Percentiles rank a stretch among this genome's conserved stretches.
phyloP scores from a whole-genome alignment of 2,797 vertebrate genomes.

The Anisognathus igniventris region DNA sequence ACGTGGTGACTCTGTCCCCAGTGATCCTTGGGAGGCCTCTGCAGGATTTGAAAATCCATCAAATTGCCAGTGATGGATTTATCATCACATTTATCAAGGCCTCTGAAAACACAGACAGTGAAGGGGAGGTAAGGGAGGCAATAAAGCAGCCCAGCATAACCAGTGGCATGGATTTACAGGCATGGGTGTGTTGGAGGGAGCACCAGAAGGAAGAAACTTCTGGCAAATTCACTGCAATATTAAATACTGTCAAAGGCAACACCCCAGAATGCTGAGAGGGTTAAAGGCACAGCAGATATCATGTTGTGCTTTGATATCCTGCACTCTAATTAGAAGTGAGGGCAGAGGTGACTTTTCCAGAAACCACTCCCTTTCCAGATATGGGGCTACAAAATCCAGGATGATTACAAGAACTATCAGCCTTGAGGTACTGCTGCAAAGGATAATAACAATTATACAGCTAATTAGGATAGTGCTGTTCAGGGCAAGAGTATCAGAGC shows the following conservation, averaged over 20 bases:
- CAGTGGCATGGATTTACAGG: not conserved
- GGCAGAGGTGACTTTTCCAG: not conserved
- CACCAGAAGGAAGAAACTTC: not conserved
- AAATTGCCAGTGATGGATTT: not conserved
- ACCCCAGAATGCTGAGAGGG: not conserved
- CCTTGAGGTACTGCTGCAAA: not conserved
- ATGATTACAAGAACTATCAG: not conserved
- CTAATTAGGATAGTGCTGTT: not conserved
- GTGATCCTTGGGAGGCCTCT: not conserved
- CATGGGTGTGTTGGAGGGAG: not conserved
- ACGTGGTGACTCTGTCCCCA: not conserved
- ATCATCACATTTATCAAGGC: not conserved
- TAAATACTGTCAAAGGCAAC: not conserved
- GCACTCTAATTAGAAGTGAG: not conserved
- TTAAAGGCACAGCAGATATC: not conserved
- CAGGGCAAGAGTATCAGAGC: not conserved
- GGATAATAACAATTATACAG: not conserved
- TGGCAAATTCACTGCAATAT: not conserved
- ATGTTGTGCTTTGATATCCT: not conserved
- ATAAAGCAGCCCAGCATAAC: not conserved
- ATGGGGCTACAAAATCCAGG: not conserved
- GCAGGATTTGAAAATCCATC: not conserved
- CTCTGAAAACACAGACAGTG: not conserved
- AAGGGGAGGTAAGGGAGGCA: not conserved
- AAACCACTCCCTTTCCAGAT: not conserved